Evolutionary conservation across 1,140 invertebrate genomes (phyloP).

Genomic region (Drosophila simulans): DNA sequence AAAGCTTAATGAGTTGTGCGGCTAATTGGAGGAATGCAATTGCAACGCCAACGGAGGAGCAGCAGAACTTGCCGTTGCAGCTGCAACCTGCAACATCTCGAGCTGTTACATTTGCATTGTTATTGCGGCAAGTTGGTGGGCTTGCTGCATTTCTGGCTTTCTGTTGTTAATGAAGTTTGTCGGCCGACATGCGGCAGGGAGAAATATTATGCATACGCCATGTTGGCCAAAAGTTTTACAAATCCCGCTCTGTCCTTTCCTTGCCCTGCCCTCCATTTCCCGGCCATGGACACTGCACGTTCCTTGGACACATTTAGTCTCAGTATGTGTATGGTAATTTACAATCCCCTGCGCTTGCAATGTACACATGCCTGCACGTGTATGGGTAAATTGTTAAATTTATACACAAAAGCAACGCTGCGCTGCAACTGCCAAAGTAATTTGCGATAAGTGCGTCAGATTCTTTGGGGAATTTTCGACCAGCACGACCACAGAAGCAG

Average conservation of each 20-base stretch:
- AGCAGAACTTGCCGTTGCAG: slow-evolving; percentile 5
- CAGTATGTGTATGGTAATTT: slow-evolving; percentile 65
- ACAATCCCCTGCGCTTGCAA: slow-evolving; percentile 67
- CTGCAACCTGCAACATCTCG: slow-evolving; percentile 32
- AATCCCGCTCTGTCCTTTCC: slow-evolving; percentile 35
- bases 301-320: slow-evolving; percentile 54
- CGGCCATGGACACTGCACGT: slow-evolving; percentile 47
- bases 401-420: slow-evolving; percentile 78
- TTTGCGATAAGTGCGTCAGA: slow-evolving; percentile 83
- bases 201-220: slow-evolving; percentile 78
- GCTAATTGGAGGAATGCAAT: slow-evolving; percentile 57
- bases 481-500: slow-evolving; percentile 55
- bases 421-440: slow-evolving; percentile 80
- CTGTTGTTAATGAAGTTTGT: slow-evolving; percentile 64
- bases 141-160: slow-evolving; percentile 16
- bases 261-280: not conserved
- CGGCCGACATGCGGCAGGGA: slow-evolving; percentile 55
- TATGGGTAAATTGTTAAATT: slow-evolving; percentile 82
- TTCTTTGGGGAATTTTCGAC: slow-evolving; percentile 81
- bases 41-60: slow-evolving; percentile 14
- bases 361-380: slow-evolving; percentile 65
- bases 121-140: slow-evolving; percentile 45
- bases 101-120: slow-evolving; percentile 65
- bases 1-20: slow-evolving; percentile 57
- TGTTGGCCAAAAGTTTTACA: slow-evolving; percentile 70